Conservation (phyloP, 1,140 invertebrate genomes). For the Stenopsyche tienmushanensis region DNA sequence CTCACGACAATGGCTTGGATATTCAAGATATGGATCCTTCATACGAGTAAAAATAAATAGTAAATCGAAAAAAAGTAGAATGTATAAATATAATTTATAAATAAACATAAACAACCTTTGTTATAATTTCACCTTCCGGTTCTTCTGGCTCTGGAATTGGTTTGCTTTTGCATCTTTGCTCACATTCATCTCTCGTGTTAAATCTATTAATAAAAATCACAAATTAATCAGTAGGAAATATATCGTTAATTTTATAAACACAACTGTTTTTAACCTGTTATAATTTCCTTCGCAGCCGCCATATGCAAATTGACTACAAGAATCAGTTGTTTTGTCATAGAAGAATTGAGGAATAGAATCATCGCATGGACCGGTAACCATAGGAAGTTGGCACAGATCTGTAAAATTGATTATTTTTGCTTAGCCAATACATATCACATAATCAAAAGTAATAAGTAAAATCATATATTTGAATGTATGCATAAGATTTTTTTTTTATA, state of each 20-base stretch:
- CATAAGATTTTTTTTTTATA: too few relatives aligned
- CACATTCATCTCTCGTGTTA: conserved; percentile 47
- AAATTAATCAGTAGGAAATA: background rate
- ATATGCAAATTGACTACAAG: conserved; percentile 73
- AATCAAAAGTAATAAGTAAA: too few relatives aligned
- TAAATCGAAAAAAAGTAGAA: background rate
- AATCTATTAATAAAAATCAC: conserved; percentile 41
- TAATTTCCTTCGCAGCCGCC: conserved; percentile 57
- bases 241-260: conserved; percentile 9
- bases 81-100: background rate
- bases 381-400: conserved; percentile 71
- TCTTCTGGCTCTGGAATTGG: conserved; percentile 29
- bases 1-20: conserved; percentile 20
- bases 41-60: background rate
- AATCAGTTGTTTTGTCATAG: conserved; percentile 72
- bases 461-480: background rate
- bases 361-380: conserved; percentile 72
- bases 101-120: background rate
- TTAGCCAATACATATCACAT: too few relatives aligned
- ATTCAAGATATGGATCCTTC: conserved; percentile 13
- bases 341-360: conserved; percentile 71
- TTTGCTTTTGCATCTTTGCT: conserved; percentile 46
- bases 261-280: conserved; percentile 52
- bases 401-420: too few relatives aligned
- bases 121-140: conserved; percentile 20